Base-by-base conservation (phyloP, 2,797 vertebrate species). In the Tragopan temminckii region DNA sequence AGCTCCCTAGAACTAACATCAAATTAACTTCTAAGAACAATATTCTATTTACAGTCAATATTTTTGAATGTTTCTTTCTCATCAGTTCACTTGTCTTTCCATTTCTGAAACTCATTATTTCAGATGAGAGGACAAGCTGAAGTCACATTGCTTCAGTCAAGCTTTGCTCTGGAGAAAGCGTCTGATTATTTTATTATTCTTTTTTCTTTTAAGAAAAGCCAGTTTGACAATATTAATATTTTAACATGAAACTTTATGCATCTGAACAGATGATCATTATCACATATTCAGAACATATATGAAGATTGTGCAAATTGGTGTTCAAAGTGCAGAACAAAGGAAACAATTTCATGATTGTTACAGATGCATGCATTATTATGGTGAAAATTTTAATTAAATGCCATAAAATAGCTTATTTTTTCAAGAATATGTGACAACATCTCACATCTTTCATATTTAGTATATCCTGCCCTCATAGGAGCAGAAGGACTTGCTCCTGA, bases 331-430 rank as follows among this genome's bases (percentile, higher is more conserved):
- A 88, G 72, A 94, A 38, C 43, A 58, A 86, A 6, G 5, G 75
- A 92, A 95, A 87, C 78, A 24, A 17, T 79, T 87, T 75, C 29
- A 67, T 3, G 2, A 71, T 50, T 72, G 93, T 94, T 88, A 89
- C 95, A 92, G 89, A 96, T 90, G 72, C 70, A 94, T 84, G 68
- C 40, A 84, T 76, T 83, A 90, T 89, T 92, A 90, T 2, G 19
- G 33, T 21, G 72, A 95, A 92, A 62, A 78, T 80, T 89, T 79
- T 68, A 40, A 91, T 74, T 96, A 96, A 96, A 88, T 87, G 58
- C 81, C 53, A 50, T 89, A 91, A 94, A 97, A 89, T 68, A 94
- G 87, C 52, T 68, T 86, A 76, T 13, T 84, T 45, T 59, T 43
- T 62, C 84, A 38, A 88, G 78, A 71, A 70, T 88, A 92, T 94